Base-by-base conservation (phyloP, 2,113 vertebrate genomes). In the Eptesicus fuscus region DNA sequence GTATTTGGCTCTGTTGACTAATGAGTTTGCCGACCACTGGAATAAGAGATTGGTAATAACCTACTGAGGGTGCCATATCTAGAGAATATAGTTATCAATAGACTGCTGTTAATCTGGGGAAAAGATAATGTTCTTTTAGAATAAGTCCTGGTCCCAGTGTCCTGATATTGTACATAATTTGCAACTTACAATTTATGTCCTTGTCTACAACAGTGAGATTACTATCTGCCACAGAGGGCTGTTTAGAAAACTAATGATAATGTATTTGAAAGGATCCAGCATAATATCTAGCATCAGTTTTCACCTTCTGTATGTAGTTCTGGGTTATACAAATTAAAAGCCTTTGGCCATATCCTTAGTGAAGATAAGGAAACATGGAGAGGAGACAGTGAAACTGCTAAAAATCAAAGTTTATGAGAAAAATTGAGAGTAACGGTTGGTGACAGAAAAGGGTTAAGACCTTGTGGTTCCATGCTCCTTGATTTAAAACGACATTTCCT, bases 181-280 rank as follows among this genome's bases (percentile, higher is more conserved):
- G 10, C n/a, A 90, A 86, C 76, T 94, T 87, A 49, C 14, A 53
- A 44, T 83, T 83, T 86, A 89, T 77, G 83, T 90, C 76, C 85
- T 94, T 69, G 90, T 67, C 30, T 83, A 83, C n/a, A 76, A 85
- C 37, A 69, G 7, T 42, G 22, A n/a, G 18, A 86, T 37, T 56
- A 69, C 12, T 40, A 82, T 91, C 23, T 88, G n/a, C 9, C 25
- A 93, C 16, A 80, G 3, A 86, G 5, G 32, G 11, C 37, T 91
- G n/a, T 51, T 77, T 88, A 96, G 73, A 70, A 95, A 76, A 76
- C 71, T 25, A 86, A 30, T 35, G 89, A 56, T 40, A 90, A 79
- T 25, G 11, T 11, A 70, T 44, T 20, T 47, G 44, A 80, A 71
- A 91, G 6, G 44, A 76, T 59, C 28, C 51, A 93, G 71, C 18